These are phyloP conservation scores for Spisula solida DNA, from an alignment of 2,888 invertebrate genomes.

Conservation along the genomic window DNA sequence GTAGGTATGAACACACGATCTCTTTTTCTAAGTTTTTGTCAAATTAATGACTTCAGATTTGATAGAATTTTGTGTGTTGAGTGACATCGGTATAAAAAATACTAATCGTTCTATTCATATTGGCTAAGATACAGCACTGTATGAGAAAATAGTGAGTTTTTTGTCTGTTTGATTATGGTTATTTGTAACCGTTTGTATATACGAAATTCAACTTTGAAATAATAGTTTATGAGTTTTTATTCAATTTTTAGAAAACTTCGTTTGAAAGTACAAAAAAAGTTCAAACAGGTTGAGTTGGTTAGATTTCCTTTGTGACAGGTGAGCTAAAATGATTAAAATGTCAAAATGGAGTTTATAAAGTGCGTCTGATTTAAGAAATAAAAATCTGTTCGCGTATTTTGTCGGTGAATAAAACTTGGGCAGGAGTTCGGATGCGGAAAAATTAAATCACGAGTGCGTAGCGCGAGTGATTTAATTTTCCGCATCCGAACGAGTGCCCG, in stretches of 20 bases:
- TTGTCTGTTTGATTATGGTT: slow-evolving; percentile 9
- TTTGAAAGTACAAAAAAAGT: not conserved
- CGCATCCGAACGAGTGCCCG: too few relatives aligned
- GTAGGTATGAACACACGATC: slow-evolving; percentile 2
- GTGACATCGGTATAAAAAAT: slow-evolving; percentile 25
- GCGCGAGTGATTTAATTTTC: too few relatives aligned
- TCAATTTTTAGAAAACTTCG: too few relatives aligned
- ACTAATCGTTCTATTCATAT: not conserved
- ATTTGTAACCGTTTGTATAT: not conserved
- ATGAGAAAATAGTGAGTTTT: slow-evolving; percentile 1
- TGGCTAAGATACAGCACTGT: not conserved
- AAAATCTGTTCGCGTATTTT: too few relatives aligned
- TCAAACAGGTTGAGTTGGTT: too few relatives aligned
- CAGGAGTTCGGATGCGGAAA: too few relatives aligned
- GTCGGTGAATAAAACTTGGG: too few relatives aligned
- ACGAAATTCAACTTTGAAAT: not conserved
- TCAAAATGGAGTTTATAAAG: too few relatives aligned
- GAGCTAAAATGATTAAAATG: too few relatives aligned
- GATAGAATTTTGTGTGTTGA: slow-evolving; percentile 9
- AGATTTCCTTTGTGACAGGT: too few relatives aligned
- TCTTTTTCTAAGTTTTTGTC: not conserved
- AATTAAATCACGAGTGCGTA: too few relatives aligned
- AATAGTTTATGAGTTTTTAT: not conserved
- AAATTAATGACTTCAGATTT: slow-evolving; percentile 20
- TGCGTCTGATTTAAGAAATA: too few relatives aligned